A percentile compares a stretch with the other conserved stretches of the same genome.
Evolutionary conservation across 2,797 vertebrate species (phyloP).

Genomic region (Poeciliopsis turneri): DNA sequence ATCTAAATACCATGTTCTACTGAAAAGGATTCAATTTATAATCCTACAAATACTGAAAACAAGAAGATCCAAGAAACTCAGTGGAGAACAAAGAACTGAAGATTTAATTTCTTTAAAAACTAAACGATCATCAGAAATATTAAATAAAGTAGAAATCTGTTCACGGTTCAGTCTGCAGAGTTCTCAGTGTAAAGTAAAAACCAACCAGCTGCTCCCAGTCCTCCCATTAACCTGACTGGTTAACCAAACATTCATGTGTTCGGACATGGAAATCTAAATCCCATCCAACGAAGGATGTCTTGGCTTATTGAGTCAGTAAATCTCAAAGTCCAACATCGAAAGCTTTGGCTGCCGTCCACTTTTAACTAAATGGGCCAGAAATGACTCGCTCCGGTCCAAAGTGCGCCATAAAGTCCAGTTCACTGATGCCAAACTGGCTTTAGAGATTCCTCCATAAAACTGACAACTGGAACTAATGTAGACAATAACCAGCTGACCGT

Average conservation of each 20-base stretch:
- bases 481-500: slow-evolving; percentile 4
- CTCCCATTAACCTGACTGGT: background rate
- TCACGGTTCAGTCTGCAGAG: too few species aligned
- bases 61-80: background rate
- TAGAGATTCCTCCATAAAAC: background rate
- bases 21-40: background rate
- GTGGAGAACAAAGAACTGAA: background rate
- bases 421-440: background rate
- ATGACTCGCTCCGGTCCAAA: background rate
- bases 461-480: slow-evolving; percentile 9
- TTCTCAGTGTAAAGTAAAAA: too few species aligned
- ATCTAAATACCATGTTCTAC: background rate
- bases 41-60: background rate
- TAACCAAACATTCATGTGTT: background rate
- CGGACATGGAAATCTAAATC: background rate
- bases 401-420: background rate
- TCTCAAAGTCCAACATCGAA: background rate
- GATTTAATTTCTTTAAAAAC: background rate
- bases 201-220: background rate
- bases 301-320: background rate
- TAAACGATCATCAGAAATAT: too few species aligned
- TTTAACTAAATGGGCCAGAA: background rate
- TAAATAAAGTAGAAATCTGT: too few species aligned
- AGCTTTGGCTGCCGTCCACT: background rate
- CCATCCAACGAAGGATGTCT: background rate